Base-by-base conservation (phyloP, 2,797 vertebrate genomes). In the Eurystomus glaucurus region DNA sequence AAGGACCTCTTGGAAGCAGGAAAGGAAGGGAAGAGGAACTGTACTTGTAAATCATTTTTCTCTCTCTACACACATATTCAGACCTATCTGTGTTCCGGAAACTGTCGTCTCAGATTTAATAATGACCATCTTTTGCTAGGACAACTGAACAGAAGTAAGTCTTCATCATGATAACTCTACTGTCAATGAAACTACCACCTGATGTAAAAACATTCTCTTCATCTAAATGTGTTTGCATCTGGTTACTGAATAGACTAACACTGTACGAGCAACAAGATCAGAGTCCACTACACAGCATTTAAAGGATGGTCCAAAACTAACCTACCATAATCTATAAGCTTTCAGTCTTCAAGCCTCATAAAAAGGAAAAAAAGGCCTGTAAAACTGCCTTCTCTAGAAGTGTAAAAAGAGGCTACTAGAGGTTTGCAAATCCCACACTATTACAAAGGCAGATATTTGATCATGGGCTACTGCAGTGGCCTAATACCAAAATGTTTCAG, bases 21-120 rank as follows among this genome's bases (percentile, higher is more conserved):
- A 80, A 80, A 85, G 43, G 23, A 91, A 80, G 29, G 14, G 22
- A 55, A 85, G 11, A 80, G 29, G 71, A 83, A 93, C 90, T 14
- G 35, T 18, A 70, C 29, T 69, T 39, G 29, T 29, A 37, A 85
- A 64, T 39, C 0, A 1, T 35, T 90, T 39, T 54, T 68, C 55
- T 54, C 54, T 69, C 46, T 71, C 41, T 64, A 6, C 8, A 14
- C 6, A 90, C 22, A 7, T 10, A 55, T 12, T 23, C 10, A 77
- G 85, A 70, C 11, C 3, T 12, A 1, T 37, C 51, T 80, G 48
- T 52, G 20, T 28, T 64, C 14, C 19, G 28, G 12, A 85, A 20
- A 10, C 33, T 22, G 11, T 51, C 29, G 22, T 83, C 83, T 75
- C 52, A 51, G 35, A 70, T 71, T 74, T 55, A 88, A 52, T 9